A percentile compares a stretch with the other conserved stretches of the same genome.
Conservation (phyloP, 2,797 vertebrate species). For the Cetoscarus ocellatus region DNA sequence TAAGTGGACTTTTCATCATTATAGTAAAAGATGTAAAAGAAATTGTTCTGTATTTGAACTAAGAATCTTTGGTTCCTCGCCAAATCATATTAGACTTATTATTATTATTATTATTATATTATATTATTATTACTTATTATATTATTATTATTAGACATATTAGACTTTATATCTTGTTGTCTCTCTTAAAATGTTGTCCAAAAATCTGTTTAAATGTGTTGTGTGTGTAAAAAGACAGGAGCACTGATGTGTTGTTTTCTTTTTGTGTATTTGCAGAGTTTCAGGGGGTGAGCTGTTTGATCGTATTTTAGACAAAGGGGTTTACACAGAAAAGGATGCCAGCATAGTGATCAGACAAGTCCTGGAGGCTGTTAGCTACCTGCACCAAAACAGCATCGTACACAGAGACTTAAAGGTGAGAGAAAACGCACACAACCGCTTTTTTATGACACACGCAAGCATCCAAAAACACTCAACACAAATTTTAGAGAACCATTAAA, state of each 20-base stretch:
- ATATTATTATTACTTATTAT: too few relatives aligned
- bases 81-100: too few relatives aligned
- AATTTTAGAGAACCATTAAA: too few relatives aligned
- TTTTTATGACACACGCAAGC: too few relatives aligned
- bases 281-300: constrained; percentile 96
- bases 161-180: too few relatives aligned
- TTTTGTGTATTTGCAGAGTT: constrained; percentile 81
- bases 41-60: too few relatives aligned
- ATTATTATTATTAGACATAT: too few relatives aligned
- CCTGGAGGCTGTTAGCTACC: constrained; percentile 92
- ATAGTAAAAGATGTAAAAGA: not conserved
- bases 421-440: not conserved
- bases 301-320: constrained; percentile 91
- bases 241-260: constrained; percentile 1
- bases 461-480: too few relatives aligned
- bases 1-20: constrained; percentile 82
- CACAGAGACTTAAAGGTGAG: constrained; percentile 95
- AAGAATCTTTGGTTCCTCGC: too few relatives aligned
- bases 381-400: constrained; percentile 93
- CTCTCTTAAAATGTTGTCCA: not conserved
- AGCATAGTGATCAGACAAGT: constrained; percentile 93
- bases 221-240: not conserved
- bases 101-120: too few relatives aligned
- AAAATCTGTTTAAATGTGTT: not conserved
- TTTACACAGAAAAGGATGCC: constrained; percentile 95